Evolutionary conservation across 30 jellyfish, hydroid and myxozoan species (phyloP), one percentile per base, ranked within the genome.

Genomic region (Sanderia malayensis): DNA sequence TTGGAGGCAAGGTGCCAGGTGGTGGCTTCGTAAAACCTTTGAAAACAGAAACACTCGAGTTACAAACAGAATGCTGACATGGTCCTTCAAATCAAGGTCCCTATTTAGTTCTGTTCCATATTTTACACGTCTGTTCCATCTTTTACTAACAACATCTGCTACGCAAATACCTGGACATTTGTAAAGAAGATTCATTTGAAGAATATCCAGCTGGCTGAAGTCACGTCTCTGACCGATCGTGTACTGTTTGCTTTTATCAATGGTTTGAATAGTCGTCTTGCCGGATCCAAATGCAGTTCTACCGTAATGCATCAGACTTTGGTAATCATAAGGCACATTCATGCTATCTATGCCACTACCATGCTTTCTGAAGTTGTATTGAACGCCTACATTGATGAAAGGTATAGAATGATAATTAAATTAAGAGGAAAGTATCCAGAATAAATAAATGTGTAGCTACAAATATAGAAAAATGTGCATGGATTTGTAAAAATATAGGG

Each of bases 221-320:
- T 81, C 86, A 34, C 61, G 67, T 31, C 96, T 58, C 60, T 85
- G 96, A 4, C 96, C 96, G 17, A 85, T 85, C 31, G 47, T 26
- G 31, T 78, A 44, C 45, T 81, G 94, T n/a, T 81, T 70, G 31
- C 73, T 70, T 46, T 73, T 63, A 64, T 85, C 96, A 2, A 67
- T 37, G 9, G 96, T 71, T 53, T 75, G 74, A 59, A 85, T 85
- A 9, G 96, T 85, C 27, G 69, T 66, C 26, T 70, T 52, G 20
- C 96, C 87, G 23, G 87, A 74, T 10, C 87, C 87, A 46, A 85
- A 85, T 13, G 96, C 96, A 0, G 80, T 62, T 57, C 82, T 26
- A 7, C 80, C 92, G 34, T 85, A 85, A 55, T 85, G 96, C 96
- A 85, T 85, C 83, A 85, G 77, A 21, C 86, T 66, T 18, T 34